phyloP scores from a whole-genome alignment of 2,113 vertebrate species.

The Talpa occidentalis region DNA sequence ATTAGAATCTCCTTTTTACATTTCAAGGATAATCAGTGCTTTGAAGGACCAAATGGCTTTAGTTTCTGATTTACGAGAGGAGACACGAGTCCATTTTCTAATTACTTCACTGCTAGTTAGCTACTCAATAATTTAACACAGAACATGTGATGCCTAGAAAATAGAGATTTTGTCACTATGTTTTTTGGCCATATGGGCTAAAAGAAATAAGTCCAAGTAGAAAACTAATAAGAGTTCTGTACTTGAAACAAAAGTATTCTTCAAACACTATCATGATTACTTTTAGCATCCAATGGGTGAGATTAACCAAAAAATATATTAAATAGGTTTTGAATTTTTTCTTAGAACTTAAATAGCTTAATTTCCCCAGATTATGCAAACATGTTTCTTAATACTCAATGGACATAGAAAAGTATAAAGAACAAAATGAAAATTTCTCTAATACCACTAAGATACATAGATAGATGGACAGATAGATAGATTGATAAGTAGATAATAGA shows the following conservation, averaged over 20 bases:
- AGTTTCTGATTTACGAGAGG: slow-evolving; percentile 40
- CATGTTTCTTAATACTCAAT: slow-evolving; percentile 11
- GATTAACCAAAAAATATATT: not conserved
- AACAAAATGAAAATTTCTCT: not conserved
- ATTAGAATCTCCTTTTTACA: not conserved
- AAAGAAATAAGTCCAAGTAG: not conserved
- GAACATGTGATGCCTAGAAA: not conserved
- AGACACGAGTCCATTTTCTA: not conserved
- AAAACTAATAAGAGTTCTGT: not conserved
- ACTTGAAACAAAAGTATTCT: not conserved
- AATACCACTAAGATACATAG: no score
- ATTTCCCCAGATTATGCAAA: not conserved
- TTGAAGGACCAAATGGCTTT: slow-evolving; percentile 6
- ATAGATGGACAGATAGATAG: not conserved
- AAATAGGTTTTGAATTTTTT: not conserved
- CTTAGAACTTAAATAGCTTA: not conserved
- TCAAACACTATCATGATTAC: not conserved
- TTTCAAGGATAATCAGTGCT: slow-evolving; percentile 8
- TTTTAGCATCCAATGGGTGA: slow-evolving; percentile 23
- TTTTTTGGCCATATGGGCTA: not conserved
- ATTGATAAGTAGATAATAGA: not conserved
- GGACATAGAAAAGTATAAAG: not conserved
- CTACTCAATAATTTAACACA: slow-evolving; percentile 45
- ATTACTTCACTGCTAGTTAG: not conserved
- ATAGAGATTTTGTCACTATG: not conserved